Evolutionary conservation across 2,113 vertebrate species (phyloP).

Genomic region (Dendropsophus ebraccatus): DNA sequence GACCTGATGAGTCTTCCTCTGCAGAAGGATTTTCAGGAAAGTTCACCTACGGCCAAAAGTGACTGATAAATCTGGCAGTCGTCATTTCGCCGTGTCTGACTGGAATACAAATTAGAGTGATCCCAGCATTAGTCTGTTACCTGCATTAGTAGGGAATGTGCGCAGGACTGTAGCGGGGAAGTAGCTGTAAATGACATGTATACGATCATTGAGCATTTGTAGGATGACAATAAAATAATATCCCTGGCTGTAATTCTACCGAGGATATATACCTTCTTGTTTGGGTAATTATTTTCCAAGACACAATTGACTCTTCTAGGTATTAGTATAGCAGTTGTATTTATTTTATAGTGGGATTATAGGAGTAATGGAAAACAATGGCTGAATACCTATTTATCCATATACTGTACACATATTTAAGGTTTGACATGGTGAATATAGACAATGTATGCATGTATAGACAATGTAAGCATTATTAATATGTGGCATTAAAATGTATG

Average conservation of each 20-base stretch:
- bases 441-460: too few species aligned
- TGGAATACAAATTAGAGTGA: constrained; percentile 35
- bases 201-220: background rate
- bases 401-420: too few species aligned
- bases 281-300: background rate
- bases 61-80: constrained; percentile 45
- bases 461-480: too few species aligned
- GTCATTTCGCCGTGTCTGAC: background rate
- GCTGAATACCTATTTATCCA: background rate
- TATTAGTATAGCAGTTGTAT: background rate
- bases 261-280: background rate
- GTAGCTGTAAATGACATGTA: constrained; percentile 32
- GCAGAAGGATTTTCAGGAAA: constrained; percentile 14
- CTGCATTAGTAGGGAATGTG: constrained; percentile 24
- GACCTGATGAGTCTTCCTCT: constrained; percentile 27
- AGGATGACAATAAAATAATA: constrained; percentile 14
- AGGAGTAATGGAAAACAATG: background rate
- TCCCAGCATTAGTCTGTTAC: constrained; percentile 40
- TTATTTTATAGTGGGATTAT: background rate
- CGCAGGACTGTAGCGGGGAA: background rate
- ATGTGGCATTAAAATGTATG: too few species aligned
- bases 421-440: too few species aligned
- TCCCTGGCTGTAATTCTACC: constrained; percentile 1
- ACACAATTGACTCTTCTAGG: background rate
- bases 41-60: constrained; percentile 24